Evolutionary conservation across 2,113 vertebrate genomes (phyloP).

Genomic region (Coryphaenoides rupestris): DNA sequence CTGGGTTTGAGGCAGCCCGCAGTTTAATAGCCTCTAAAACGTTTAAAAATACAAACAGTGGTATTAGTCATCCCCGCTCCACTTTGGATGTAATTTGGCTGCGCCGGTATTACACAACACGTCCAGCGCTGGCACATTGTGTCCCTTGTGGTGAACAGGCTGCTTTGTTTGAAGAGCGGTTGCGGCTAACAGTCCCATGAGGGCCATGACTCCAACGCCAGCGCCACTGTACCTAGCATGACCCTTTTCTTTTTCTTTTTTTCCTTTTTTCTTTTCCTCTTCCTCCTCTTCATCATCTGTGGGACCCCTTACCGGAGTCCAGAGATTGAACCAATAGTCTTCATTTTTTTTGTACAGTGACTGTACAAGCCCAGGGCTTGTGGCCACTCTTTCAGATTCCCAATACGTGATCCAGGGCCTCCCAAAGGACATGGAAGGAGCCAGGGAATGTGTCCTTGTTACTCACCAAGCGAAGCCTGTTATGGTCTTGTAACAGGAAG

Average conservation of each 20-base stretch:
- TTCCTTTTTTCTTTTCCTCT: not conserved
- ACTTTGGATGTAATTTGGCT: constrained; percentile 17
- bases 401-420: constrained; percentile 40
- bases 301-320: not conserved
- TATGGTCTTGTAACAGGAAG: constrained; percentile 57
- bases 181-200: constrained; percentile 8
- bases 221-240: not conserved
- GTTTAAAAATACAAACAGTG: constrained; percentile 45
- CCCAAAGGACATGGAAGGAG: constrained; percentile 44
- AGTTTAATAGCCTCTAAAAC: constrained; percentile 48
- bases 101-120: constrained; percentile 13
- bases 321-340: not conserved
- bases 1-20: constrained; percentile 29
- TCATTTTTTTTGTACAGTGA: not conserved
- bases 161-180: constrained; percentile 22
- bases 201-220: not conserved
- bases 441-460: constrained; percentile 63
- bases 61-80: constrained; percentile 45
- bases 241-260: constrained; percentile 3
- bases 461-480: constrained; percentile 46
- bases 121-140: constrained; percentile 6
- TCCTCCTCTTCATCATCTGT: too few relatives aligned
- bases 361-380: constrained; percentile 1
- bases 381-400: constrained; percentile 33
- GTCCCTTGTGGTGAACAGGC: constrained; percentile 3